Evolutionary conservation across 1,140 invertebrate genomes (phyloP).

Genomic region (Calosoma granatense): DNA sequence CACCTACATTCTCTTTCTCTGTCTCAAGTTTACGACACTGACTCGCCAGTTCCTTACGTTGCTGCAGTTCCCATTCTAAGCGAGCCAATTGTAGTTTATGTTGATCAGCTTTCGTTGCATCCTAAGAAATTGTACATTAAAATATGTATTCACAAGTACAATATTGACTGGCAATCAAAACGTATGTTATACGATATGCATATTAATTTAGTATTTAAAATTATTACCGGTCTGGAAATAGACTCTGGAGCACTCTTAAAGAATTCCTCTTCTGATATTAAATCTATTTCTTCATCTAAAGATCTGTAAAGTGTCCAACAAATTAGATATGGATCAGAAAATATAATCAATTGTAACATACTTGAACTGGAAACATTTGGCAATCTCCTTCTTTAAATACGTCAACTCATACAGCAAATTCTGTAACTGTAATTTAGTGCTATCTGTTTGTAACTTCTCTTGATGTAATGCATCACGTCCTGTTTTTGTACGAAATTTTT

Average conservation of each 20-base stretch:
- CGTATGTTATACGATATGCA: conserved; percentile 10
- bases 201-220: conserved; percentile 21
- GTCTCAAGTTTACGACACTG: conserved; percentile 65
- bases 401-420: conserved; percentile 93
- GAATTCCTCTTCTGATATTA: conserved; percentile 79
- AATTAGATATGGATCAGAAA: conserved; percentile 13
- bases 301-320: conserved; percentile 57
- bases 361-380: conserved; percentile 88
- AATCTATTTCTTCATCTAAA: conserved; percentile 85
- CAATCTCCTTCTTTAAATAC: conserved; percentile 87
- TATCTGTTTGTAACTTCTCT: conserved; percentile 81
- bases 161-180: conserved; percentile 7
- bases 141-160: conserved; percentile 1
- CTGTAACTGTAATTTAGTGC: conserved; percentile 80
- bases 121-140: conserved; percentile 39
- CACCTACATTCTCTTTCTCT: conserved; percentile 59
- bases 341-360: conserved; percentile 31
- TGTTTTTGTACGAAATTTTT: conserved; percentile 75
- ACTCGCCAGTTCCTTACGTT: conserved; percentile 71
- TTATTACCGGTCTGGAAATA: conserved; percentile 56
- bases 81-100: conserved; percentile 78
- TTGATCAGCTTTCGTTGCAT: conserved; percentile 51
- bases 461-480: conserved; percentile 65
- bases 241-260: conserved; percentile 66
- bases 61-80: conserved; percentile 85